Percentiles rank a stretch among this genome's conserved stretches.
Conservation (phyloP, 2,797 vertebrate species). For the Masticophis lateralis region DNA sequence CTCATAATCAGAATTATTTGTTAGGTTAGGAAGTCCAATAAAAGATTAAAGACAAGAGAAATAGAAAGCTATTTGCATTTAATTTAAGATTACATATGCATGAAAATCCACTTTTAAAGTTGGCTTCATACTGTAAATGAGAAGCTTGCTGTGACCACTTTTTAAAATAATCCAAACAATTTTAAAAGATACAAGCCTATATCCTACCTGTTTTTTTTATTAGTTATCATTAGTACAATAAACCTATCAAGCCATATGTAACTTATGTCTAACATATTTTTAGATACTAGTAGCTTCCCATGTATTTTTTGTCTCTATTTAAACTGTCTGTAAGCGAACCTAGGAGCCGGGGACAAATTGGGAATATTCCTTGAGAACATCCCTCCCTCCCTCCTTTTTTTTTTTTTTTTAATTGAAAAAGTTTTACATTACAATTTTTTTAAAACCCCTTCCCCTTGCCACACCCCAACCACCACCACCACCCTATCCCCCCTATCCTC, state of each 20-base stretch:
- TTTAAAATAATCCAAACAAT: background rate
- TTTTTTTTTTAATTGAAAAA: no score
- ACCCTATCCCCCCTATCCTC: no score
- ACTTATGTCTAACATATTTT: background rate
- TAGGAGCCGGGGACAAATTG: background rate
- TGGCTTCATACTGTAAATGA: background rate
- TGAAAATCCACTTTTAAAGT: no score
- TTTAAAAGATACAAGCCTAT: background rate
- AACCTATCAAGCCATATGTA: background rate
- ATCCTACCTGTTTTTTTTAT: background rate
- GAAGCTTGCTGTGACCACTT: background rate
- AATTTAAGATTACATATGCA: background rate
- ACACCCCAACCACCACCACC: no score
- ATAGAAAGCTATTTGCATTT: background rate
- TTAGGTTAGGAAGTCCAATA: background rate
- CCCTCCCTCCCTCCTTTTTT: no score
- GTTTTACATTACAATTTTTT: no score
- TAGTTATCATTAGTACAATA: background rate
- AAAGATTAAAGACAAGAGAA: slow-evolving; percentile 7
- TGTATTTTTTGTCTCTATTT: background rate
- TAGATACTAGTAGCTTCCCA: background rate
- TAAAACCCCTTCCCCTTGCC: no score
- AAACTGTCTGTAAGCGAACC: background rate
- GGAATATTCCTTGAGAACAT: background rate
- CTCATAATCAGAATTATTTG: slow-evolving; percentile 28